These are phyloP conservation scores for Papilio xuthus DNA, from an alignment of 1,140 invertebrate species.

Conservation along the genomic window DNA sequence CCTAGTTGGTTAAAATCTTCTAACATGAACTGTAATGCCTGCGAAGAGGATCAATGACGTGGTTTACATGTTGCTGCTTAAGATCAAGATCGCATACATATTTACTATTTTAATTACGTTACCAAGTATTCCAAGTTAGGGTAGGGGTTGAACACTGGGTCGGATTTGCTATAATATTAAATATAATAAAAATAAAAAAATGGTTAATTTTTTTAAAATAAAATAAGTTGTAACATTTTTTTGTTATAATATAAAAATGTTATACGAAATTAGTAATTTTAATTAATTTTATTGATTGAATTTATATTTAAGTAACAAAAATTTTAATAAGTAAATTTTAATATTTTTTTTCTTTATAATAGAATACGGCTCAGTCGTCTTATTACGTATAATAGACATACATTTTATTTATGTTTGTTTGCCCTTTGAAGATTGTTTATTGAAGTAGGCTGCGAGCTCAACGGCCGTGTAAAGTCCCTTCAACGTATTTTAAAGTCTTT, in stretches of 20 bases:
- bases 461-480: constrained; percentile 75
- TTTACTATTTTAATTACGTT: constrained; percentile 35
- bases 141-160: constrained; percentile 18
- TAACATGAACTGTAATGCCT: background rate
- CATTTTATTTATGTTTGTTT: constrained; percentile 46
- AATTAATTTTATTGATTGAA: background rate
- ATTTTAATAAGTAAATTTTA: background rate
- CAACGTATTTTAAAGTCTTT: constrained; percentile 76
- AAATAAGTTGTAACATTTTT: no score
- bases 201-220: background rate
- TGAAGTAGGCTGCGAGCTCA: constrained; percentile 68
- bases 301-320: background rate
- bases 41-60: background rate
- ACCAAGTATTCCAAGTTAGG: constrained; percentile 13
- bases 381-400: constrained; percentile 41
- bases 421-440: constrained; percentile 66
- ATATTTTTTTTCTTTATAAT: constrained; percentile 21
- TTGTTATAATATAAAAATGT: background rate
- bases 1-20: background rate
- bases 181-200: background rate
- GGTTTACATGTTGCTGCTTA: constrained; percentile 19
- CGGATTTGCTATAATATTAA: background rate
- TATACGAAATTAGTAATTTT: background rate
- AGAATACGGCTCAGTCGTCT: constrained; percentile 44
- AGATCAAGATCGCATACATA: constrained; percentile 20